phyloP scores from a whole-genome alignment of 2,113 vertebrate species.

The Apistogramma diplotaenia region DNA sequence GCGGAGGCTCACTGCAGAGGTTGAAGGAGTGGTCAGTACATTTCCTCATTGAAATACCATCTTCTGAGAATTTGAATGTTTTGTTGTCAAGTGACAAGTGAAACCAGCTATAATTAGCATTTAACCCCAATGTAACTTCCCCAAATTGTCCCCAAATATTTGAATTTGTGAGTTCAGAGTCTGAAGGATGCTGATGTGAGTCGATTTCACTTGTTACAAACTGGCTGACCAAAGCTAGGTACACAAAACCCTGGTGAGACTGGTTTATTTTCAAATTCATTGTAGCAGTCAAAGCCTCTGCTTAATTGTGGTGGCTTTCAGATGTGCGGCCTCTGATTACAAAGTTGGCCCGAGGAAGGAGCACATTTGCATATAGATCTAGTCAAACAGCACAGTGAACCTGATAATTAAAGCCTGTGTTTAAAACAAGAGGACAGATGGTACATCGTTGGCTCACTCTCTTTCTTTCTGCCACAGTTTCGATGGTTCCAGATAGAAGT shows the following conservation, averaged over 20 bases:
- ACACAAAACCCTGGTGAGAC: neutral
- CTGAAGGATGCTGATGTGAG: neutral
- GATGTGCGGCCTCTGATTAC: neutral
- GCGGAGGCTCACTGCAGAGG: slow-evolving; percentile 85
- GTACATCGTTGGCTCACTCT: neutral
- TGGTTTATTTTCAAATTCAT: slow-evolving; percentile 1
- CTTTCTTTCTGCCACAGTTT: slow-evolving; percentile 75
- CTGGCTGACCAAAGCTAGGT: neutral
- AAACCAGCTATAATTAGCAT: neutral
- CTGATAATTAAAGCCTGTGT: neutral
- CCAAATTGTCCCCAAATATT: neutral
- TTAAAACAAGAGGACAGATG: neutral
- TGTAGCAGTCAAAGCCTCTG: neutral
- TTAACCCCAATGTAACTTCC: neutral
- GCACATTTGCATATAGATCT: slow-evolving; percentile 30
- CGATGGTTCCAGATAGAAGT: slow-evolving; percentile 90
- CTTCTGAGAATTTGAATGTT: too few relatives aligned
- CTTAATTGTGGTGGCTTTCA: neutral
- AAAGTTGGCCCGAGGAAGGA: neutral
- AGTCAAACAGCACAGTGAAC: neutral
- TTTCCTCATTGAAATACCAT: neutral
- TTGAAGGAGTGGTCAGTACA: slow-evolving; percentile 91
- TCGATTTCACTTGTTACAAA: neutral
- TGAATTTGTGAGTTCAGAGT: neutral
- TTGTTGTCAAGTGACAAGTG: neutral